Evolutionary conservation across 2,113 vertebrate species (phyloP).

Genomic region (Chaetorhynchus papuensis): DNA sequence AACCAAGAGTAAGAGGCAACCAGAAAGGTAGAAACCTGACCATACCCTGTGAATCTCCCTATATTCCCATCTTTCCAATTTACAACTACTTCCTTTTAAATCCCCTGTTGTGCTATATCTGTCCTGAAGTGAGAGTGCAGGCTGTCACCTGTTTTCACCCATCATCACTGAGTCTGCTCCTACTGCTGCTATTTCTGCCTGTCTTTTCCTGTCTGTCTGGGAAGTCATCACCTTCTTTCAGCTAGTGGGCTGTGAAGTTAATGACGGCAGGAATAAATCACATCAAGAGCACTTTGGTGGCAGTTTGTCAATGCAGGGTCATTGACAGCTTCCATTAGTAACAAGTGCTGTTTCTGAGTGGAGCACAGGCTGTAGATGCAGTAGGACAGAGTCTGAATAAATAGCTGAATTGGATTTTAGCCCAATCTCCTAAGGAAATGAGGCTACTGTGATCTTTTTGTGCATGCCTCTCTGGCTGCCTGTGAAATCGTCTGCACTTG

Average conservation of each 20-base stretch:
- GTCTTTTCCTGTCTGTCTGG: conserved; percentile 53
- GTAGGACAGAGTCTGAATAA: conserved; percentile 7
- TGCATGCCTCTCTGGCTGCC: not conserved
- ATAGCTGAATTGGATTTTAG: not conserved
- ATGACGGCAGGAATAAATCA: conserved; percentile 57
- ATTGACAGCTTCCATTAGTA: conserved; percentile 37
- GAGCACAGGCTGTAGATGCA: not conserved
- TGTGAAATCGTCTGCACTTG: not conserved
- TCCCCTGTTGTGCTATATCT: not conserved
- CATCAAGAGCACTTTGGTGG: conserved; percentile 43
- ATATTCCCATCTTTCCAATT: not conserved
- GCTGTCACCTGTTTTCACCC: conserved; percentile 50
- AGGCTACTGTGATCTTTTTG: not conserved
- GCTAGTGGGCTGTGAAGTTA: conserved; percentile 46
- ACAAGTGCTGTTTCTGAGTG: conserved; percentile 23
- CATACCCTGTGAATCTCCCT: not conserved
- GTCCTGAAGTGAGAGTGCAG: not conserved
- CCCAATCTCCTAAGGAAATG: not conserved
- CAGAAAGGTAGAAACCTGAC: not conserved
- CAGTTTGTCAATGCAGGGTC: conserved; percentile 43
- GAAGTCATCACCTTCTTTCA: conserved; percentile 51
- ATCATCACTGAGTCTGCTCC: not conserved
- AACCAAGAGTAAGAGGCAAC: not conserved
- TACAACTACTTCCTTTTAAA: conserved; percentile 21
- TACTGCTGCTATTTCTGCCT: conserved; percentile 52